Conservation (phyloP, 2,797 vertebrate genomes). For the Xenopus petersii region DNA sequence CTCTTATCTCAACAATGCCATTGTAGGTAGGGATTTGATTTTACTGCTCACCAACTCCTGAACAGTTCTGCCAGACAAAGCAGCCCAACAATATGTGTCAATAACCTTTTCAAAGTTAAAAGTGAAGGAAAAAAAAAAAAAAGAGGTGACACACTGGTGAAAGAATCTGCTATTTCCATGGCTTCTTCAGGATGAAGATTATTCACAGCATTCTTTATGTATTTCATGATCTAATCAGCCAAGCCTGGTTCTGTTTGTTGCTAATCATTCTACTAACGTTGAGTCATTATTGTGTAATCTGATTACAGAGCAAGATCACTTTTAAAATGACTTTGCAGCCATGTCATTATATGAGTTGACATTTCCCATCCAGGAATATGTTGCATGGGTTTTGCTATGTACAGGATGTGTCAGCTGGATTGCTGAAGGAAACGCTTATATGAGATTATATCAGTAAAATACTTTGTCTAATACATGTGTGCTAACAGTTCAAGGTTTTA, state of each 20-base stretch:
- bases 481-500: background rate
- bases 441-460: constrained; percentile 5
- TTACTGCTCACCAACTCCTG: background rate
- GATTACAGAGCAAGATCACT: constrained; percentile 30
- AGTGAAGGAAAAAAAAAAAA: background rate
- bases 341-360: constrained; percentile 36
- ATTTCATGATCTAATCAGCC: constrained; percentile 37
- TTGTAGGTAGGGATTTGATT: constrained; percentile 6
- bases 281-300: constrained; percentile 44
- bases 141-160: background rate
- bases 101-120: background rate
- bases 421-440: constrained; percentile 29
- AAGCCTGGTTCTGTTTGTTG: constrained; percentile 25
- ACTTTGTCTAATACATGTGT: no score
- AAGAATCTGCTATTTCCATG: background rate
- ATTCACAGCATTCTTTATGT: constrained; percentile 12
- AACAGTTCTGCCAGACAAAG: constrained; percentile 1
- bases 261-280: constrained; percentile 30
- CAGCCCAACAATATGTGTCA: constrained; percentile 2
- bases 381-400: constrained; percentile 25
- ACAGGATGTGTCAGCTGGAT: constrained; percentile 24
- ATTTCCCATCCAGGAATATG: constrained; percentile 28
- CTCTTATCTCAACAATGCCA: constrained; percentile 9
- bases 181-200: background rate
- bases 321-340: constrained; percentile 36